Conservation (phyloP, 2,888 invertebrate genomes). For the Epinotia demarniana region DNA sequence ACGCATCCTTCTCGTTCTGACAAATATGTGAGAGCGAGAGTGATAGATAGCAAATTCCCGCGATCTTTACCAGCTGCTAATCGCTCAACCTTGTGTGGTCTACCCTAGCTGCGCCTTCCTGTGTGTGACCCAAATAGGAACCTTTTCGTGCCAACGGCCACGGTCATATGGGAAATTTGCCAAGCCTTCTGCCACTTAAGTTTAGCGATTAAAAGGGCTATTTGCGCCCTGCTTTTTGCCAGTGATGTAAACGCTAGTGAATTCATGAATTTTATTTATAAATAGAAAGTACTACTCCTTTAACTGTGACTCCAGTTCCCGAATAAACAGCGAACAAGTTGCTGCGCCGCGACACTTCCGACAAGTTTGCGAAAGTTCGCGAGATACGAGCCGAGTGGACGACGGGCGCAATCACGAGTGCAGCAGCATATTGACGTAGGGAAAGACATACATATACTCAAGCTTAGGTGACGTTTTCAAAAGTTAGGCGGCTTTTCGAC, state of each 20-base stretch:
- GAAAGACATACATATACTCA: neutral
- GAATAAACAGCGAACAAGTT: neutral
- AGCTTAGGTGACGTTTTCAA: neutral
- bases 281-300: neutral
- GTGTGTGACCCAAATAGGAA: neutral
- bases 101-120: neutral
- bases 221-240: no score
- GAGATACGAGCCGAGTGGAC: constrained; percentile 6
- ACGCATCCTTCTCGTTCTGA: no score
- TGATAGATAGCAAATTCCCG: neutral
- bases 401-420: neutral
- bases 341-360: neutral
- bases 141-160: neutral
- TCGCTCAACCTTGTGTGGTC: no score
- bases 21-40: no score
- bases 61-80: neutral
- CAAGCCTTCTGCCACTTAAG: no score
- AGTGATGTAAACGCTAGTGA: no score
- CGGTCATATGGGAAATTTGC: no score
- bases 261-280: no score
- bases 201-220: no score
- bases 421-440: neutral
- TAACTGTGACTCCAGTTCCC: neutral
- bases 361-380: neutral
- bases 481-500: neutral